phyloP scores from a whole-genome alignment of 2,797 vertebrate species.

The Anomalospiza imberbis region DNA sequence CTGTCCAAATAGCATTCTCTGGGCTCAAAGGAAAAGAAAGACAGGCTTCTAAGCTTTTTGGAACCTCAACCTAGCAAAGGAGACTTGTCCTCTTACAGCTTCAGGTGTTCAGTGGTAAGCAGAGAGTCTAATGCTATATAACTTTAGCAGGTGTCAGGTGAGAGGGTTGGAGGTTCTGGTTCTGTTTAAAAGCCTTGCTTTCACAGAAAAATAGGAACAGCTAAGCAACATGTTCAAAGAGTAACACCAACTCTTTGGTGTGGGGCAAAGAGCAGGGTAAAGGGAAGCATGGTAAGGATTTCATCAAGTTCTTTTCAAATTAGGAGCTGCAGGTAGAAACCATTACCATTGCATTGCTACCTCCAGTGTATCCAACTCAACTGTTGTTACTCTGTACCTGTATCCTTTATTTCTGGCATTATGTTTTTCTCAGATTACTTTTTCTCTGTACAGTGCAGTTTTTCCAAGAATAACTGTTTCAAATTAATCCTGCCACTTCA shows the following conservation, averaged over 20 bases:
- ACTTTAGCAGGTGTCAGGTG: neutral
- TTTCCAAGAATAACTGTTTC: constrained; percentile 3
- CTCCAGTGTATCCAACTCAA: neutral
- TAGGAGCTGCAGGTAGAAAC: neutral
- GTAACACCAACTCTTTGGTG: neutral
- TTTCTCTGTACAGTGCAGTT: neutral
- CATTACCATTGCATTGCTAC: neutral
- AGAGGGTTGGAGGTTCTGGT: constrained; percentile 5
- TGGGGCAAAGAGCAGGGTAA: neutral
- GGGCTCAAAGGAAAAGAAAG: neutral
- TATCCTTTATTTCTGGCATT: neutral
- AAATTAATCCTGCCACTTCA: neutral
- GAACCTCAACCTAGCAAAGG: neutral
- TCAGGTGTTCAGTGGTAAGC: neutral
- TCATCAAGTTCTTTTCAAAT: neutral
- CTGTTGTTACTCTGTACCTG: neutral
- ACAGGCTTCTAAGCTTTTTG: neutral
- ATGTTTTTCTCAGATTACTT: neutral
- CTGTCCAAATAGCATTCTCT: neutral
- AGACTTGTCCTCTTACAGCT: constrained; percentile 20
- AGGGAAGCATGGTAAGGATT: neutral
- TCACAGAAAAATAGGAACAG: neutral
- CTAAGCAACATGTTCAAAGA: neutral
- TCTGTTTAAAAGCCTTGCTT: constrained; percentile 14
- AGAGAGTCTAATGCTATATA: neutral